Evolutionary conservation across 2,888 invertebrate species (phyloP).

Genomic region (Acanthoscelides obtectus): DNA sequence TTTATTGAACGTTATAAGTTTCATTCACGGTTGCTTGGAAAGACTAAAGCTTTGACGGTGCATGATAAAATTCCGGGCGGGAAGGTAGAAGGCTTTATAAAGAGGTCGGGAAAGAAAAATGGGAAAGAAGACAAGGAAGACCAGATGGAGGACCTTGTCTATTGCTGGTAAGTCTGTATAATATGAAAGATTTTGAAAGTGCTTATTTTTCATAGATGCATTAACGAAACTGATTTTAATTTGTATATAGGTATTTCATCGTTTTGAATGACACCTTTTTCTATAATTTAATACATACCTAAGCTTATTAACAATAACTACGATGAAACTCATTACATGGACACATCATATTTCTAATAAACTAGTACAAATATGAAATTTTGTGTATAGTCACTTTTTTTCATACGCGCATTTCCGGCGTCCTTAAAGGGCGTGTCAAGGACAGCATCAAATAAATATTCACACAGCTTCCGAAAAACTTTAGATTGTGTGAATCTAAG

Average conservation of each 20-base stretch:
- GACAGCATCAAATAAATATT: not conserved
- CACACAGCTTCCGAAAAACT: not conserved
- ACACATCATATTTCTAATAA: too few relatives aligned
- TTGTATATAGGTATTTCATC: too few relatives aligned
- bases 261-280: too few relatives aligned
- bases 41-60: conserved; percentile 2
- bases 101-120: conserved; percentile 39
- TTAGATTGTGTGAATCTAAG: not conserved
- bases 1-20: not conserved
- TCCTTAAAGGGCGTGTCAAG: not conserved
- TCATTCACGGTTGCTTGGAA: not conserved
- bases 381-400: too few relatives aligned
- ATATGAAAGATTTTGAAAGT: not conserved
- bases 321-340: too few relatives aligned
- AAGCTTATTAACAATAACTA: too few relatives aligned
- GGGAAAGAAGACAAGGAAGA: conserved; percentile 60
- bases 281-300: too few relatives aligned
- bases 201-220: too few relatives aligned
- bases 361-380: too few relatives aligned
- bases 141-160: conserved; percentile 59
- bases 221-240: too few relatives aligned
- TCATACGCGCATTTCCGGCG: not conserved
- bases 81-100: conserved; percentile 11
- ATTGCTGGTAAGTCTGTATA: conserved; percentile 50
- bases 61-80: conserved; percentile 6